These are phyloP conservation scores for Drosophila kambysellisi DNA, from an alignment of 2,888 invertebrate species.

Conservation along the genomic window DNA sequence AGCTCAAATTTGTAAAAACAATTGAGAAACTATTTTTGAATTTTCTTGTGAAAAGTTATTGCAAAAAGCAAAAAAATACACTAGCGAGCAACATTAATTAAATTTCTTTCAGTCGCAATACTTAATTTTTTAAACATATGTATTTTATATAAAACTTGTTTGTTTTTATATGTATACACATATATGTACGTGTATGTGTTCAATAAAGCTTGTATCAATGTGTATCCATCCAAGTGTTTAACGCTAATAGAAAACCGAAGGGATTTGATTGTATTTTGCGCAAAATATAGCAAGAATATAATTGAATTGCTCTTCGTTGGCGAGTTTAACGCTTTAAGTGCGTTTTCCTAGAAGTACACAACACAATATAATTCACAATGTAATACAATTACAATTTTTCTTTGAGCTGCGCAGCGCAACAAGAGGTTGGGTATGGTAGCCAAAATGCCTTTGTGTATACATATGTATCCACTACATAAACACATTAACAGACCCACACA, in stretches of 20 bases:
- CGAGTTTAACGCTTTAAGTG: constrained; percentile 33
- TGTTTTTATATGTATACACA: constrained; percentile 16
- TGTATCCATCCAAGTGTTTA: constrained; percentile 26
- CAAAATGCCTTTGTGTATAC: constrained; percentile 32
- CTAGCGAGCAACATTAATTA: not conserved
- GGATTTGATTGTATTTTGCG: not conserved
- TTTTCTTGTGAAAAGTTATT: not conserved
- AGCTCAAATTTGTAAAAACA: not conserved
- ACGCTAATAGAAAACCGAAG: not conserved
- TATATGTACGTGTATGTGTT: not conserved
- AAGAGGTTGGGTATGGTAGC: constrained; percentile 51
- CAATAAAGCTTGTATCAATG: constrained; percentile 9
- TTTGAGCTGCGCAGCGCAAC: constrained; percentile 57
- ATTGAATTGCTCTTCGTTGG: constrained; percentile 10
- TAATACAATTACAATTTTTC: constrained; percentile 39
- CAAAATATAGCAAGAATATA: not conserved
- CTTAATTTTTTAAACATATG: not conserved
- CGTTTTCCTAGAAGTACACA: constrained; percentile 40
- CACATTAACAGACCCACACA: constrained; percentile 7
- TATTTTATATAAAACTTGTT: constrained; percentile 15
- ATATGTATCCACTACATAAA: constrained; percentile 28
- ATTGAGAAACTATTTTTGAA: not conserved
- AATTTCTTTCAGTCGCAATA: not conserved
- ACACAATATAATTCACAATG: constrained; percentile 32
- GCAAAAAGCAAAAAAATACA: not conserved